Conservation (phyloP, 2,113 vertebrate species). For the Suricata suricatta region DNA sequence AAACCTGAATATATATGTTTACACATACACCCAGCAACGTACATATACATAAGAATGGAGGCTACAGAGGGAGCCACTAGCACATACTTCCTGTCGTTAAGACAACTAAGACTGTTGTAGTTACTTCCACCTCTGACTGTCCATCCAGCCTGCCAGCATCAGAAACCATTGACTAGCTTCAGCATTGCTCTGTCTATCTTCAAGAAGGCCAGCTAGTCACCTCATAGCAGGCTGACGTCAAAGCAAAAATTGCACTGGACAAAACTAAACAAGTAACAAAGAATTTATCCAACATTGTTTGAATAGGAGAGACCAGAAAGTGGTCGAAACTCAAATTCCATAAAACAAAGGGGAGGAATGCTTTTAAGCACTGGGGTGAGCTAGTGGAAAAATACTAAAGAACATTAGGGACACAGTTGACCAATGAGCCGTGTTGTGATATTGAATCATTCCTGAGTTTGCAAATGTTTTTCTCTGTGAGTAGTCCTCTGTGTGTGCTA, state of each 20-base stretch:
- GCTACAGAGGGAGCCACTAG: not conserved
- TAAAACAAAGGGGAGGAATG: not conserved
- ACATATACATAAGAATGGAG: not conserved
- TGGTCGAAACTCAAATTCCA: not conserved
- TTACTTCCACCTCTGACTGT: not conserved
- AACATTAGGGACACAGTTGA: not conserved
- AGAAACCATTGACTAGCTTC: not conserved
- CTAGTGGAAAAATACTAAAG: not conserved
- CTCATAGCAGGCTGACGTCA: not conserved
- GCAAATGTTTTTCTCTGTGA: not conserved
- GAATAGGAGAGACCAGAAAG: not conserved
- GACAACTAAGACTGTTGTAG: not conserved
- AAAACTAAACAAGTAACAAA: not conserved
- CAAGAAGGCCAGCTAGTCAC: not conserved
- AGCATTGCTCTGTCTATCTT: not conserved
- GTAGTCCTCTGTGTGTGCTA: not conserved
- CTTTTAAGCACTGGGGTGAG: not conserved
- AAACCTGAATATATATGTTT: not conserved
- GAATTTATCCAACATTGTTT: not conserved
- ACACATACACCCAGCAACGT: too few relatives aligned
- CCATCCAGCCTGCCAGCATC: too few relatives aligned
- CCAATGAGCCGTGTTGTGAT: not conserved
- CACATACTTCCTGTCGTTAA: not conserved
- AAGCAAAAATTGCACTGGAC: not conserved
- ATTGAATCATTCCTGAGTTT: not conserved